These are phyloP conservation scores for Cantharis rustica DNA, from an alignment of 2,888 invertebrate genomes.

Conservation along the genomic window DNA sequence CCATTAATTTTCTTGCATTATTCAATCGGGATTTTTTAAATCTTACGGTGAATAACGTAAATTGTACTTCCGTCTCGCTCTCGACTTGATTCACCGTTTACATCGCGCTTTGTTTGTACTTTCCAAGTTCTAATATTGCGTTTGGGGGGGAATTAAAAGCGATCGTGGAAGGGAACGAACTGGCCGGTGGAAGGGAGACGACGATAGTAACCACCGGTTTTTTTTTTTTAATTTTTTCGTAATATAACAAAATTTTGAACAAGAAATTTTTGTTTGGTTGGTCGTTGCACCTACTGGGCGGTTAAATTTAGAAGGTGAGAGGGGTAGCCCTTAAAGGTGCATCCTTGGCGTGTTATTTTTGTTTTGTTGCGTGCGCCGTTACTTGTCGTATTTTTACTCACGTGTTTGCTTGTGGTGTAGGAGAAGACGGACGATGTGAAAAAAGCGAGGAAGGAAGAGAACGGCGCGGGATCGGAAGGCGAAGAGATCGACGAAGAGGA, in stretches of 20 bases:
- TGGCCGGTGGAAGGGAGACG: neutral
- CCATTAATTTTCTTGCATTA: neutral
- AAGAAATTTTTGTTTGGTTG: neutral
- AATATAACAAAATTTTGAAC: neutral
- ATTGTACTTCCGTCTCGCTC: neutral
- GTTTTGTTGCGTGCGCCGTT: neutral
- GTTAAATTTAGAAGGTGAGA: neutral
- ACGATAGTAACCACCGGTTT: neutral
- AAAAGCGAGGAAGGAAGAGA: conserved; percentile 81
- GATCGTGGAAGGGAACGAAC: neutral
- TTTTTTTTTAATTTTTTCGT: neutral
- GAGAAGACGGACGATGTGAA: conserved; percentile 76
- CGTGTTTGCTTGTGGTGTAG: conserved; percentile 52
- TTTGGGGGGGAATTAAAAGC: neutral
- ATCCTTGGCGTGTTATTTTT: neutral
- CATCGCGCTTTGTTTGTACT: neutral
- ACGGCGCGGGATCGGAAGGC: conserved; percentile 69
- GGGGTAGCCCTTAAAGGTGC: neutral
- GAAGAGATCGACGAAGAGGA: conserved; percentile 70
- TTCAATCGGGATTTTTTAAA: neutral
- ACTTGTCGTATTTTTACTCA: neutral
- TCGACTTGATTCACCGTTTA: neutral
- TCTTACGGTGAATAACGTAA: neutral
- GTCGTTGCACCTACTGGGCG: neutral
- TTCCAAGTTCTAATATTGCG: neutral